Base-by-base conservation (phyloP, 2,113 vertebrate species). In the Synodontis membranacea region DNA sequence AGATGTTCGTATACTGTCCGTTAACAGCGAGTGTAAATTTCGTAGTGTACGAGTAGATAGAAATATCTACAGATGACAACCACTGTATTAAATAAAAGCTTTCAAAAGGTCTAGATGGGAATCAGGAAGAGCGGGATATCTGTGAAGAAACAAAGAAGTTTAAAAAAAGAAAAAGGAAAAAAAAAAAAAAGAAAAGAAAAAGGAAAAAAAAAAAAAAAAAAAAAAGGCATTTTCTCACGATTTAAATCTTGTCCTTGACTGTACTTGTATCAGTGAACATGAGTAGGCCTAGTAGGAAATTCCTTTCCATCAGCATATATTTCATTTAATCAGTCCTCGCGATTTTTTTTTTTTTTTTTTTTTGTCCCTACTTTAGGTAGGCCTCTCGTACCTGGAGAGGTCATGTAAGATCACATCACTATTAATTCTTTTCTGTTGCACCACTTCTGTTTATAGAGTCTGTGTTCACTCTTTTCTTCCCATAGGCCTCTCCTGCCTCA, bases 401-500 rank as follows among this genome's bases (percentile, higher is more conserved):
- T 79, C 75, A 37, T 39, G 31, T 56, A 80, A 56, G 78, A 37
- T 56, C 78, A 80, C 31, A 5, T 56, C 76, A 58, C 52, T 31
- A 14, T 56, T 39, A 3, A 37, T 58, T 80, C 37, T 34, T 56
- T 80, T 56, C 10, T 1, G 5, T 34, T 50, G 74, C 46, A 78
- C 46, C 46, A 48, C 6, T 0, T 39, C 52, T 80, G 78, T 56
- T 80, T 58, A 39, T 28, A 80, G n/a, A 21, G 46, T 44, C 64
- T 54, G 9, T 64, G 37, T 76, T 48, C 66, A 25, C 46, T 79
- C 74, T 74, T 72, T 46, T 50, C 74, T 23, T 52, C 39, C 74
- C 83, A 80, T 68, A 80, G 11, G 60, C 64, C 58, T 75, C 19
- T 82, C 58, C n/a, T 37, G 25, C 84, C 92, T 90, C 94, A 94